A percentile compares a stretch with the other conserved stretches of the same genome.
Evolutionary conservation across 2,888 invertebrate genomes (phyloP).

Genomic region (Drosophila austrosaltans): DNA sequence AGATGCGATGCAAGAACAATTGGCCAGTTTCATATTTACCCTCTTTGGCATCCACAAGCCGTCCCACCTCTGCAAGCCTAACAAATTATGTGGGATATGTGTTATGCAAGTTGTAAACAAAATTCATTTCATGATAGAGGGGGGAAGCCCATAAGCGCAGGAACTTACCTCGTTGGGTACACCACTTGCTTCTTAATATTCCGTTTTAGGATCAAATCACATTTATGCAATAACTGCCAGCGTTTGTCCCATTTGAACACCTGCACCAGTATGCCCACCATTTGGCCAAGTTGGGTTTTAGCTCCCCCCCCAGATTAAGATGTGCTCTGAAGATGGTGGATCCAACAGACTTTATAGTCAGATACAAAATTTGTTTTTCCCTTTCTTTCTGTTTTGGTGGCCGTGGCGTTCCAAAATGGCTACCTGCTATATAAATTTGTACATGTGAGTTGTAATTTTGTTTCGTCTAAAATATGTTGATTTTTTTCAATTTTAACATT

Average conservation of each 20-base stretch:
- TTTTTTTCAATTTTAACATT: conserved; percentile 3
- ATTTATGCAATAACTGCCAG: conserved; percentile 56
- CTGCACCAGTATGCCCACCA: conserved; percentile 69
- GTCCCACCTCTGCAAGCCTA: conserved; percentile 97
- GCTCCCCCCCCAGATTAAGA: neutral
- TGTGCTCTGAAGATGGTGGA: too few species aligned
- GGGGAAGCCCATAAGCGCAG: neutral
- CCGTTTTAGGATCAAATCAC: conserved; percentile 66
- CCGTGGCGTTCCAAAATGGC: neutral
- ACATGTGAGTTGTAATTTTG: conserved; percentile 4
- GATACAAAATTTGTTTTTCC: neutral
- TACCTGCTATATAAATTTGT: neutral
- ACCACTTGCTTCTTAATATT: conserved; percentile 68
- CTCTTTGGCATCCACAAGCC: conserved; percentile 93
- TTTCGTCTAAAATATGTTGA: neutral
- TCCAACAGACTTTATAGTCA: neutral
- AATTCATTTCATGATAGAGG: neutral
- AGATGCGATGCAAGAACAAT: conserved; percentile 97
- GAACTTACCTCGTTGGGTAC: conserved; percentile 66
- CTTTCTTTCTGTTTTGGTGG: neutral
- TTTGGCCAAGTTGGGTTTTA: neutral
- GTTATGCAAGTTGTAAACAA: conserved; percentile 56
- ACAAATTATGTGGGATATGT: conserved; percentile 59
- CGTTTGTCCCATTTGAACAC: conserved; percentile 65
- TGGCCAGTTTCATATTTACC: conserved; percentile 98